phyloP scores from a whole-genome alignment of 2,113 vertebrate genomes.

The Scopus umbretta region DNA sequence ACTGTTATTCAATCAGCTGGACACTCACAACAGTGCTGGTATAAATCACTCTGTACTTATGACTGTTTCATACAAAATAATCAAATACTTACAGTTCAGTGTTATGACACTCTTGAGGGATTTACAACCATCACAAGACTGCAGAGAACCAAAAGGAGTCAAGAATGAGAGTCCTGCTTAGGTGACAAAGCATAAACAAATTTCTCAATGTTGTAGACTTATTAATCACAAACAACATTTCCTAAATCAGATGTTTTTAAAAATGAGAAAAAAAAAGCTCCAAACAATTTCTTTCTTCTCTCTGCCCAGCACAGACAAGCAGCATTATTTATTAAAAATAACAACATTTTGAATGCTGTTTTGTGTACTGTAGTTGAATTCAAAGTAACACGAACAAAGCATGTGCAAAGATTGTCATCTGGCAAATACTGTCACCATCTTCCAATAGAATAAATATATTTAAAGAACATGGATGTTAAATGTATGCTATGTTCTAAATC shows the following conservation, averaged over 20 bases:
- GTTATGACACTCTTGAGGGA: background rate
- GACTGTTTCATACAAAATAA: background rate
- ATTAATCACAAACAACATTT: background rate
- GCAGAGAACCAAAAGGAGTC: background rate
- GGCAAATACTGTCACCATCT: background rate
- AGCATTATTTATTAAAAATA: background rate
- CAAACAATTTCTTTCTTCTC: background rate
- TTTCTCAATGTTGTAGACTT: background rate
- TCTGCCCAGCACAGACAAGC: background rate
- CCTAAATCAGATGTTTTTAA: background rate
- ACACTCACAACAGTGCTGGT: background rate
- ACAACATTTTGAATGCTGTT: background rate
- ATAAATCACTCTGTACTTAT: background rate
- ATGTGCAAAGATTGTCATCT: background rate
- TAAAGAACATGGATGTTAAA: background rate
- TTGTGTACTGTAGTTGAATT: background rate
- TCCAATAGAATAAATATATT: background rate
- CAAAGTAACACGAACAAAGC: background rate
- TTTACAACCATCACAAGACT: background rate
- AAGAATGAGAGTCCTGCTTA: conserved; percentile 1
- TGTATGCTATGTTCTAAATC: background rate
- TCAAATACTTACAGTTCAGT: background rate
- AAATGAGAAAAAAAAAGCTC: background rate
- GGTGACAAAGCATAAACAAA: background rate
- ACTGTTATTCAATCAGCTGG: background rate